Evolutionary conservation across 2,888 invertebrate genomes (phyloP).

Genomic region (Entomobrya proxima): DNA sequence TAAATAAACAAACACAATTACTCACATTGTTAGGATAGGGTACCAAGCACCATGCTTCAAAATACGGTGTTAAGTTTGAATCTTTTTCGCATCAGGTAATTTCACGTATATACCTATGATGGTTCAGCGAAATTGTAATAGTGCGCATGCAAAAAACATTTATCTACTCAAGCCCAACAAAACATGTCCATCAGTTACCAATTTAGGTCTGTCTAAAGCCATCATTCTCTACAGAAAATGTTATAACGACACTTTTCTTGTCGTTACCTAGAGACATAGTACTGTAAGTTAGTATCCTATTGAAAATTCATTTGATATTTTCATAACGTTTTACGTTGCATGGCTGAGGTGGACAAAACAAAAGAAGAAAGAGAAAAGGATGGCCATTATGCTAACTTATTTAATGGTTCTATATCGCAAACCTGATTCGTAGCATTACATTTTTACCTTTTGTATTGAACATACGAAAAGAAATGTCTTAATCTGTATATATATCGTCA

Average conservation of each 20-base stretch:
- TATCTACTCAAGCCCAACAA: too few species aligned
- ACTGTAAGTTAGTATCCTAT: background rate
- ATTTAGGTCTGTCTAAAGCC: conserved; percentile 36
- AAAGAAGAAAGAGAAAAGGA: background rate
- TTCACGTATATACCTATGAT: background rate
- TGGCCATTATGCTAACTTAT: conserved; percentile 4
- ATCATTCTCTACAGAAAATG: too few species aligned
- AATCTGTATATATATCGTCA: conserved; percentile 4
- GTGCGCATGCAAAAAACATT: conserved; percentile 49
- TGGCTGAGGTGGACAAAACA: background rate
- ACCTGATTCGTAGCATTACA: background rate
- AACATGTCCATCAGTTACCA: conserved; percentile 54
- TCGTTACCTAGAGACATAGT: too few species aligned
- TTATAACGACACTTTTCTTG: too few species aligned
- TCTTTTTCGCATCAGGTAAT: background rate
- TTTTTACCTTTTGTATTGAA: background rate
- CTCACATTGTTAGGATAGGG: conserved; percentile 42
- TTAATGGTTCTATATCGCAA: conserved; percentile 17
- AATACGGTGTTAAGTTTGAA: background rate
- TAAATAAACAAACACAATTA: conserved; percentile 47
- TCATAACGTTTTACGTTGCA: background rate
- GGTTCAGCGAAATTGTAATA: background rate
- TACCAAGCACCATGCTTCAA: background rate
- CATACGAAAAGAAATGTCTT: background rate
- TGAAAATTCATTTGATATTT: conserved; percentile 53